Percentiles rank a stretch among this genome's conserved stretches.
phyloP scores from a whole-genome alignment of 2,888 invertebrate species.

The Seladonia tumulorum region DNA sequence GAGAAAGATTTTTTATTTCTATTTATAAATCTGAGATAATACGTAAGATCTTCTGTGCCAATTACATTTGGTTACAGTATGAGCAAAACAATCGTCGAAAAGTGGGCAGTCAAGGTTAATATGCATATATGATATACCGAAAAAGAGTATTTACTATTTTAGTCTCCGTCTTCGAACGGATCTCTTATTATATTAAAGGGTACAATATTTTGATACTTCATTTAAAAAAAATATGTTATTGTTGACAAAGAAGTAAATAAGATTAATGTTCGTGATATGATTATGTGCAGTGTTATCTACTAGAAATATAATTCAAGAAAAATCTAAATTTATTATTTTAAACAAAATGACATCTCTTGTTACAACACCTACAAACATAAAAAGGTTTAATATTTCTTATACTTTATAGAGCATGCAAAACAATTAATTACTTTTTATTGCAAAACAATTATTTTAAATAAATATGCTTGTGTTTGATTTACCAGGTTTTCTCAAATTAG shows the following conservation, averaged over 20 bases:
- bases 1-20: slow-evolving; percentile 32
- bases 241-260: not conserved
- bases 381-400: slow-evolving; percentile 52
- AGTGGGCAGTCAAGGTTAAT: slow-evolving; percentile 49
- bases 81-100: slow-evolving; percentile 36
- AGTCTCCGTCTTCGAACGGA: slow-evolving; percentile 10
- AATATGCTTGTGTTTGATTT: not conserved
- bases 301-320: slow-evolving; percentile 8
- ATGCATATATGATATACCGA: slow-evolving; percentile 4
- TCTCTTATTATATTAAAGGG: slow-evolving; percentile 11
- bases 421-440: slow-evolving; percentile 1
- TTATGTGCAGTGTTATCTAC: slow-evolving; percentile 4
- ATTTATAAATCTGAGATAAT: slow-evolving; percentile 46
- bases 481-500: slow-evolving; percentile 47
- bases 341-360: slow-evolving; percentile 56
- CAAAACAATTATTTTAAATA: slow-evolving; percentile 8
- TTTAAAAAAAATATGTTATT: slow-evolving; percentile 6
- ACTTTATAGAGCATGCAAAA: not conserved
- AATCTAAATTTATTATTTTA: slow-evolving; percentile 4
- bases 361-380: slow-evolving; percentile 26
- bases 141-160: slow-evolving; percentile 34
- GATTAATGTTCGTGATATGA: slow-evolving; percentile 12
- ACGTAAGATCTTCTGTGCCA: slow-evolving; percentile 25
- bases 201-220: not conserved
- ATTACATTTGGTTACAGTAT: slow-evolving; percentile 44